Evolutionary conservation across 2,113 vertebrate species (phyloP), one percentile per base, ranked within the genome.

Genomic region (Indri indri): DNA sequence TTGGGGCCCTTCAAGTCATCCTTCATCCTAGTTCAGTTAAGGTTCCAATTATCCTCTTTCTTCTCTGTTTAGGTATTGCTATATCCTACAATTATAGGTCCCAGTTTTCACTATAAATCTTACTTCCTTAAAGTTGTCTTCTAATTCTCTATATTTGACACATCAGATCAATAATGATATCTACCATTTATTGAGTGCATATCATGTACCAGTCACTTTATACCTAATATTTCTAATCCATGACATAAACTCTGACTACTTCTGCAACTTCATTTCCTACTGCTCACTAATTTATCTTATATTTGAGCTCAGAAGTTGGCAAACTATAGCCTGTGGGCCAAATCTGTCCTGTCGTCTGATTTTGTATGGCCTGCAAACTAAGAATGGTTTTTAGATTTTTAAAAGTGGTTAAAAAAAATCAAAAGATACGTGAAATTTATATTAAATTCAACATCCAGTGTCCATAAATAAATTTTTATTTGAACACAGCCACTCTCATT

Each of bases 321-420:
- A 77, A 23, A 68, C 23, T 13, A 9, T 52, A 96, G 68, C 68
- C n/a, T 37, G n/a, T 90, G 76, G 25, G 47, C 54, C 68, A 73
- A 83, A 61, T 90, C 68, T 92, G 86, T 16, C 59, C 61, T 85
- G 34, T 32, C 80, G 59, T 59, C 65, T 80, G 2, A 89, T 96
- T 96, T 90, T 80, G 61, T 61, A 74, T 59, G 42, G 37, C 27
- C 23, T 73, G 45, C 70, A 74, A 95, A 59, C n/a, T 91, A 77
- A 96, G 80, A 92, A 86, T 87, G 59, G 2, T 57, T 93, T 96
- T 96, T 76, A 63, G 34, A 92, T 84, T 89, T 95, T 77, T 81
- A n/a, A 73, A 90, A 94, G 74, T 85, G 27, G 30, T 66, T 71
- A 25, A 87, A 85, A 91, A 96, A 61, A 81, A 89, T 73, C 6